Base-by-base conservation (phyloP, 2,888 invertebrate species). In the Sarcophaga rosellei region DNA sequence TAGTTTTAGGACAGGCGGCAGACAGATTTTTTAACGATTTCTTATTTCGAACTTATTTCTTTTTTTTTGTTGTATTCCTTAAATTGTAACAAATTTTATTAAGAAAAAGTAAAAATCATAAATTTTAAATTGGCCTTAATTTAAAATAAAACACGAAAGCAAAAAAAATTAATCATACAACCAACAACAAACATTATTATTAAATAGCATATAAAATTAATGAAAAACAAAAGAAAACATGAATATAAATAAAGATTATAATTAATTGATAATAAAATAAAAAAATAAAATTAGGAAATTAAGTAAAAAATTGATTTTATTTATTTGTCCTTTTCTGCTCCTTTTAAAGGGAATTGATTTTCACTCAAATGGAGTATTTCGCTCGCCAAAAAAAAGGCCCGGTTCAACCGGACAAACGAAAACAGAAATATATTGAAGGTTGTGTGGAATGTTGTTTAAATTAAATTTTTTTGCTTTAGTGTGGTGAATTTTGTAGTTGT, bases 51-150 rank as follows among this genome's bases (percentile, higher is more conserved):
- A 35, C 2, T 35, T 35, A 6, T 35, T 35, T 35, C 1, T 61
- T 20, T 73, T 25, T 61, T 1, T 73, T 25, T 61, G 6, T 57
- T 59, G 17, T 57, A 69, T 75, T 63, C 63, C 12, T n/a, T 68
- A 23, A 23, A 74, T 63, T 47, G 4, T 72, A 53, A 61, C 44
- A 65, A 69, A 73, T 23, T 61, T 57, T 68, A 44, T 63, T 65
- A 65, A 78, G 8, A n/a, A 75, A 53, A 35, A 35, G 0, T 10
- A 72, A 45, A 63, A 35, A 78, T 59, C 57, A 59, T 21, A 73
- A 82, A 57, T 83, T 83, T 83, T 83, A 81, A 83, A 80, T 83
- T 83, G 86, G 82, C 80, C 80, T 86, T 80, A 59, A 86, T 77
- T 77, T 81, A 68, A 83, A 80, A 77, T 68, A 63, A 23, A 21